Evolutionary conservation across 2,888 invertebrate genomes (phyloP), one percentile per base, ranked within the genome.

Genomic region (Lasius platythorax): DNA sequence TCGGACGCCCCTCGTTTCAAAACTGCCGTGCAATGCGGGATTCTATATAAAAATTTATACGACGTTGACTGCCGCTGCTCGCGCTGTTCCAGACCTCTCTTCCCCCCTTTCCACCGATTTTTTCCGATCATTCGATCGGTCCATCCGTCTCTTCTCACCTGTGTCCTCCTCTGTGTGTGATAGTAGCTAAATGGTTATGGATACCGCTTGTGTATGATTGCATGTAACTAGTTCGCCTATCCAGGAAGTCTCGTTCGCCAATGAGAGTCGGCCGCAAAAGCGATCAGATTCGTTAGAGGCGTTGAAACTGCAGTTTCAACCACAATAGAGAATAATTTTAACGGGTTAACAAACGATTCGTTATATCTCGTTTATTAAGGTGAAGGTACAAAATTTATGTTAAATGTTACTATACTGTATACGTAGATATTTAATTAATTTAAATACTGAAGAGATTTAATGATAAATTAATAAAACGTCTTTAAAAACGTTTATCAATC

Each of bases 31-130:
- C 63, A 74, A 64, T 61, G 37, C 64, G 64, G 79, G 82, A 79
- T 89, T 87, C 87, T 64, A 67, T 40, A 85, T 88, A 88, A 89
- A 89, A 87, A 92, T 94, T 94, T 93, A 93, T 93, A 94, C 94
- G 94, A 95, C 95, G 94, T 95, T 94, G 94, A 95, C 95, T 95
- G 95, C 95, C 95, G 95, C 95, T 95, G 95, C 95, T 95, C 95
- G 95, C 95, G 95, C 95, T 95, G 94, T 94, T 92, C 94, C 94
- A 94, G 94, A 93, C 92, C 81, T 87, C 87, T 83, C 75, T 66
- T 87, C 75, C 85, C 85, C 66, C 37, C 37, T 82, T 46, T 82
- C 61, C 82, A 53, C 68, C 37, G 72, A 89, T 87, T 86, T 83
- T 86, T 84, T 86, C 75, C 87, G 73, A 72, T 83, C 61, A 63